These are phyloP conservation scores for Petaurus breviceps DNA, from an alignment of 2,113 vertebrate species.

Conservation along the genomic window DNA sequence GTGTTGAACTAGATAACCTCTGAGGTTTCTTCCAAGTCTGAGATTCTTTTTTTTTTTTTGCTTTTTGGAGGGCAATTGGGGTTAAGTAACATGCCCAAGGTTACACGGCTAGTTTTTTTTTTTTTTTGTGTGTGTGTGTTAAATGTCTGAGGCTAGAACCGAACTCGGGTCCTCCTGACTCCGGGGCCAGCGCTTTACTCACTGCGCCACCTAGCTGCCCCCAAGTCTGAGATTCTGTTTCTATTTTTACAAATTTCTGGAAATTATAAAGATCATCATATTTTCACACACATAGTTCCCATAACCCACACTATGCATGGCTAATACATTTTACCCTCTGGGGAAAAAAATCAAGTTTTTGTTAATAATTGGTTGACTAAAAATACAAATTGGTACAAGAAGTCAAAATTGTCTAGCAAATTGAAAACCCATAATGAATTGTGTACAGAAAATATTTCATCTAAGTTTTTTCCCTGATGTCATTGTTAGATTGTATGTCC, in stretches of 20 bases:
- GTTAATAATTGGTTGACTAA: background rate
- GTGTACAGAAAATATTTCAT: background rate
- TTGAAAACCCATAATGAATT: conserved; percentile 8
- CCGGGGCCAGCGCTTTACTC: too few species aligned
- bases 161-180: too few species aligned
- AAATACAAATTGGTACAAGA: background rate
- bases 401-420: conserved; percentile 21
- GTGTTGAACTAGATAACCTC: background rate
- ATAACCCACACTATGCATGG: background rate
- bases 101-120: too few species aligned
- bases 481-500: conserved; percentile 56
- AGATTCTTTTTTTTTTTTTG: background rate
- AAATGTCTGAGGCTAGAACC: too few species aligned
- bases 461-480: conserved; percentile 11
- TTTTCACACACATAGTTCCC: background rate
- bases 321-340: conserved; percentile 21
- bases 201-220: too few species aligned
- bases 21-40: background rate
- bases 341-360: conserved; percentile 16
- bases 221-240: background rate
- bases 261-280: background rate
- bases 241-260: background rate
- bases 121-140: too few species aligned
- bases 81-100: too few species aligned
- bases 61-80: too few species aligned